Conservation (phyloP, 2,113 vertebrate genomes). For the Thryonomys swinderianus region DNA sequence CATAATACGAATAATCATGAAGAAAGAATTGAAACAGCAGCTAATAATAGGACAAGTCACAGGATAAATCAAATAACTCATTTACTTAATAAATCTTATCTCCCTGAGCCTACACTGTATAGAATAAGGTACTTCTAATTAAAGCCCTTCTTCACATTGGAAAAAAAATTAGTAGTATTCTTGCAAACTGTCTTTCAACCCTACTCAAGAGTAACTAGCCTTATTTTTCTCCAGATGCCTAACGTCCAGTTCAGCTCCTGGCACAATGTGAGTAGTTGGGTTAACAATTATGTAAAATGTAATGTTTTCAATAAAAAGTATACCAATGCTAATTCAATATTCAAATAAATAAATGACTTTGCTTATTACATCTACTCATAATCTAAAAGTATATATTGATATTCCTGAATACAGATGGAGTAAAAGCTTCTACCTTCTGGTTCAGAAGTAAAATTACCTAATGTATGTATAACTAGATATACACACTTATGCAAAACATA, state of each 20-base stretch:
- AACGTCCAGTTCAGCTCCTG: neutral
- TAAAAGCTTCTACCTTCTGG: conserved; percentile 32
- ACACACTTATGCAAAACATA: neutral
- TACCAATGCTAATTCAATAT: neutral
- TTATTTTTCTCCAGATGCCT: neutral
- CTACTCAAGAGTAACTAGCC: neutral
- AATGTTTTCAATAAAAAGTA: neutral
- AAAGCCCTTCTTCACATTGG: neutral
- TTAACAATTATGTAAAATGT: neutral
- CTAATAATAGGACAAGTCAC: neutral
- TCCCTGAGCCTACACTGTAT: neutral
- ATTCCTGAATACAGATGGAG: conserved; percentile 15
- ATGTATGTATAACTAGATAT: neutral
- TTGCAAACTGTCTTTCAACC: neutral
- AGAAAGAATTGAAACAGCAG: neutral
- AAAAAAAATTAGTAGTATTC: neutral
- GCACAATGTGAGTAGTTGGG: neutral
- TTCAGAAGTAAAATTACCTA: conserved; percentile 34
- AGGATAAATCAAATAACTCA: neutral
- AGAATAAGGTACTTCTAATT: neutral
- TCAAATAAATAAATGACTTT: neutral
- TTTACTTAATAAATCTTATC: neutral
- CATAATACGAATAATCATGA: neutral
- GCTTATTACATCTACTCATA: neutral
- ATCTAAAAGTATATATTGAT: neutral